Percentiles rank a stretch among this genome's conserved stretches.
These are phyloP conservation scores for Papilio protenor DNA, from an alignment of 2,888 invertebrate genomes.

Conservation along the genomic window DNA sequence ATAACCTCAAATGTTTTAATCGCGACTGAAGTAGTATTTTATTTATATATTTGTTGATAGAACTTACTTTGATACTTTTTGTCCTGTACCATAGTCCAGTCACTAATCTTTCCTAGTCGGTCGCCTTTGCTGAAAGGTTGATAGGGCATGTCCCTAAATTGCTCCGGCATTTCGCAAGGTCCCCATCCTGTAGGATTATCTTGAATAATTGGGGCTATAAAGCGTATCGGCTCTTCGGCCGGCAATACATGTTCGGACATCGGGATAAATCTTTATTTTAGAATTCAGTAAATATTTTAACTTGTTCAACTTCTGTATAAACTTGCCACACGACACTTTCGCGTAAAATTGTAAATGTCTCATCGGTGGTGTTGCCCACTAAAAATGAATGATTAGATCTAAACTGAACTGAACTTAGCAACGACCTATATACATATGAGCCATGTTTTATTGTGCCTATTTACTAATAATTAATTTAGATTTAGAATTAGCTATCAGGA, in stretches of 20 bases:
- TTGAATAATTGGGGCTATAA: conserved; percentile 89
- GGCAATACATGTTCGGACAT: conserved; percentile 82
- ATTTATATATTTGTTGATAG: background rate
- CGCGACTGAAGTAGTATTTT: background rate
- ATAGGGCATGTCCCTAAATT: conserved; percentile 98
- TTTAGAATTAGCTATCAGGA: too few relatives aligned
- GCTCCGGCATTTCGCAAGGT: conserved; percentile 96
- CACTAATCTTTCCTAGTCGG: conserved; percentile 98
- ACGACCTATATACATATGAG: too few relatives aligned
- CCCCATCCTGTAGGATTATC: conserved; percentile 98
- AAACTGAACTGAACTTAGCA: background rate
- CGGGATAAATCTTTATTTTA: conserved; percentile 43
- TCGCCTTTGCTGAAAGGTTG: conserved; percentile 99
- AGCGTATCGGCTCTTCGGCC: conserved; percentile 86
- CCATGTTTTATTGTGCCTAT: too few relatives aligned
- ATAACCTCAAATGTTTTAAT: conserved; percentile 48
- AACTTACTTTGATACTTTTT: conserved; percentile 95
- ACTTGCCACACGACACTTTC: conserved; percentile 47
- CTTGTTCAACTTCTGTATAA: conserved; percentile 18
- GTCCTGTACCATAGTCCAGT: conserved; percentile 98
- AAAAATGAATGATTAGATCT: background rate
- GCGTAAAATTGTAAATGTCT: conserved; percentile 20
- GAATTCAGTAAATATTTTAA: conserved; percentile 1
- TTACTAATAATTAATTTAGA: too few relatives aligned
- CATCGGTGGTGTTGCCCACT: conserved; percentile 16